Evolutionary conservation across 1,140 invertebrate genomes (phyloP).

Genomic region (Drosophila nigromelanica): DNA sequence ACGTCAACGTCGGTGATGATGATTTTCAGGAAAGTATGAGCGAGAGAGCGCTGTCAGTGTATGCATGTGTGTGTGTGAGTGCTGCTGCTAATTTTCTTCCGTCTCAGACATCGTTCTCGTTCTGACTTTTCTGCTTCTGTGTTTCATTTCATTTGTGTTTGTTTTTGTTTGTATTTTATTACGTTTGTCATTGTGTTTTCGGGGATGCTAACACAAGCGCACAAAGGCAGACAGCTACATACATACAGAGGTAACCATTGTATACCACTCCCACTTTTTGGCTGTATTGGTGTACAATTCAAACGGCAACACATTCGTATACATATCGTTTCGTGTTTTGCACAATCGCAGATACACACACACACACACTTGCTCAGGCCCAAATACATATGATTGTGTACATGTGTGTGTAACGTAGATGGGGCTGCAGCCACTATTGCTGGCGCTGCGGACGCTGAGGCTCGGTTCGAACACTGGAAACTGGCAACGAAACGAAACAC

Average conservation of each 20-base stretch:
- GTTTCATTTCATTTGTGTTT: constrained; percentile 66
- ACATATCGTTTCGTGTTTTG: constrained; percentile 78
- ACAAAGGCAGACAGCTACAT: constrained; percentile 19
- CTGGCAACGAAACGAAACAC: constrained; percentile 78
- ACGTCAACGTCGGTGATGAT: constrained; percentile 29
- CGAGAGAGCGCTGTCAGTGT: constrained; percentile 34
- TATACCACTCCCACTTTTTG: constrained; percentile 78
- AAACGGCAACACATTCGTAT: constrained; percentile 66
- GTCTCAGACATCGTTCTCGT: constrained; percentile 62
- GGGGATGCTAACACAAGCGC: constrained; percentile 68
- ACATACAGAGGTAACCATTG: constrained; percentile 58
- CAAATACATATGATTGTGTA: constrained; percentile 11
- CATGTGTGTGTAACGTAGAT: constrained; percentile 38
- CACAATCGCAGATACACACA: constrained; percentile 76
- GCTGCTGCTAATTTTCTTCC: constrained; percentile 42
- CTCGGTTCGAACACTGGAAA: constrained; percentile 54
- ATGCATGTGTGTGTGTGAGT: constrained; percentile 32
- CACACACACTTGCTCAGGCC: constrained; percentile 26
- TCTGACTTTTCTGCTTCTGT: constrained; percentile 51
- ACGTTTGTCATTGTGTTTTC: constrained; percentile 80
- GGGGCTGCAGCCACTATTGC: constrained; percentile 44
- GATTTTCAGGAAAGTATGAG: constrained; percentile 28
- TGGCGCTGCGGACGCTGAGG: constrained; percentile 42
- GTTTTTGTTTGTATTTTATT: constrained; percentile 74
- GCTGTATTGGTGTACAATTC: constrained; percentile 64